Percentiles rank a stretch among this genome's conserved stretches.
Conservation (phyloP, 2,113 vertebrate genomes). For the Xenotilapia longispinis region DNA sequence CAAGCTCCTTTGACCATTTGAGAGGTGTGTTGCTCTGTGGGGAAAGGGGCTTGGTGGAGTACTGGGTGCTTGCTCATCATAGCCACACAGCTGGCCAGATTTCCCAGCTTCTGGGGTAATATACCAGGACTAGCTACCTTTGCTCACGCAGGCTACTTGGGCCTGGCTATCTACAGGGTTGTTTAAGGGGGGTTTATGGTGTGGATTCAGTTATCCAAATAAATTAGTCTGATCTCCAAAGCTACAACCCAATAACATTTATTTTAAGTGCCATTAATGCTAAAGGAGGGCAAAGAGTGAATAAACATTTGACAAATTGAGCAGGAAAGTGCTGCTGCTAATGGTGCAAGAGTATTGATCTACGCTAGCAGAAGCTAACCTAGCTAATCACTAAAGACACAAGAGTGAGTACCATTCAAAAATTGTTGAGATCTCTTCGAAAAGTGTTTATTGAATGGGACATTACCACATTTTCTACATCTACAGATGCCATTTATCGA, state of each 20-base stretch:
- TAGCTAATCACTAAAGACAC: neutral
- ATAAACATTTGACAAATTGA: neutral
- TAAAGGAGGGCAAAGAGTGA: neutral
- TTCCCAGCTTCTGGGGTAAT: neutral
- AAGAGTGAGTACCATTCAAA: neutral
- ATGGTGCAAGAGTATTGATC: neutral
- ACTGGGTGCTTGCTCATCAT: neutral
- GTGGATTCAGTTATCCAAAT: neutral
- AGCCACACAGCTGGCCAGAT: neutral
- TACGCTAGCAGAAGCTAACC: neutral
- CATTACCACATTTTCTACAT: neutral
- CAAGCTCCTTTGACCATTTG: neutral
- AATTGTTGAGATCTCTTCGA: neutral
- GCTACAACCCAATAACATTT: neutral
- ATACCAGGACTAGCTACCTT: neutral
- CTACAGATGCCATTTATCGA: neutral
- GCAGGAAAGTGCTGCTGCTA: neutral
- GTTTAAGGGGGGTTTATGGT: fast-evolving
- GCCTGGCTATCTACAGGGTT: neutral
- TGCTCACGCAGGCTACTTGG: neutral
- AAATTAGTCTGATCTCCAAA: neutral
- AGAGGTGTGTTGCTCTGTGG: neutral
- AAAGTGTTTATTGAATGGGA: neutral
- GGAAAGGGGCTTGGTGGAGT: neutral
- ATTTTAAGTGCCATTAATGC: neutral